phyloP scores from a whole-genome alignment of 2,888 invertebrate species.

The Chymomyza caudatula region DNA sequence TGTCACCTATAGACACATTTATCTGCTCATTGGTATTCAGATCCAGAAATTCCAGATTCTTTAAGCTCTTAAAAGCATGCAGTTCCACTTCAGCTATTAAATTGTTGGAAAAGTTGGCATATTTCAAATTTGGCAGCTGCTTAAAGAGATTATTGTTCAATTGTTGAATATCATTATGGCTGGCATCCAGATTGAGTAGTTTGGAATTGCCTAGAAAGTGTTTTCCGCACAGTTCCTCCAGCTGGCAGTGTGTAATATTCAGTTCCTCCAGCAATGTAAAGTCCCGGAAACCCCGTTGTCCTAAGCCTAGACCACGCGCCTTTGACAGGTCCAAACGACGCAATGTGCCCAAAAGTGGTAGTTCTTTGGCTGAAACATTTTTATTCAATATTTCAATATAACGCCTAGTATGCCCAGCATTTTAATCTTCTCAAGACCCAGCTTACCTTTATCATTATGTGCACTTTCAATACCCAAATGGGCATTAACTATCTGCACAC shows the following conservation, averaged over 20 bases:
- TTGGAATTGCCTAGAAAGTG: constrained; percentile 47
- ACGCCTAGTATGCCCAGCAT: no score
- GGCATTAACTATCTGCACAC: constrained; percentile 50
- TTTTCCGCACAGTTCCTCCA: constrained; percentile 47
- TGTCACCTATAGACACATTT: constrained; percentile 58
- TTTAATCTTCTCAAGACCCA: no score
- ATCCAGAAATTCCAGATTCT: constrained; percentile 55
- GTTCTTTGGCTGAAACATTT: neutral
- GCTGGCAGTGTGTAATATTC: constrained; percentile 62
- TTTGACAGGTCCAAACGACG: constrained; percentile 65
- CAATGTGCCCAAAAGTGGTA: constrained; percentile 38
- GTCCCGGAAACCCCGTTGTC: constrained; percentile 53
- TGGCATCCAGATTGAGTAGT: constrained; percentile 66
- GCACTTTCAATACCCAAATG: constrained; percentile 36
- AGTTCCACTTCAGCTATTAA: constrained; percentile 49
- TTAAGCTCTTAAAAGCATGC: constrained; percentile 50
- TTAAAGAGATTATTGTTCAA: constrained; percentile 44
- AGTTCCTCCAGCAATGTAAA: constrained; percentile 54
- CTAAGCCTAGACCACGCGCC: constrained; percentile 52
- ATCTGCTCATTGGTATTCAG: constrained; percentile 65
- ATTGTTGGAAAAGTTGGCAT: constrained; percentile 72
- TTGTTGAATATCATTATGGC: constrained; percentile 59
- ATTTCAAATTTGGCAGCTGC: constrained; percentile 54
- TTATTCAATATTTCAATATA: neutral
- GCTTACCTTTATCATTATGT: constrained; percentile 5